These are phyloP conservation scores for Ethmia dodecea DNA, from an alignment of 2,888 invertebrate species.

Conservation along the genomic window DNA sequence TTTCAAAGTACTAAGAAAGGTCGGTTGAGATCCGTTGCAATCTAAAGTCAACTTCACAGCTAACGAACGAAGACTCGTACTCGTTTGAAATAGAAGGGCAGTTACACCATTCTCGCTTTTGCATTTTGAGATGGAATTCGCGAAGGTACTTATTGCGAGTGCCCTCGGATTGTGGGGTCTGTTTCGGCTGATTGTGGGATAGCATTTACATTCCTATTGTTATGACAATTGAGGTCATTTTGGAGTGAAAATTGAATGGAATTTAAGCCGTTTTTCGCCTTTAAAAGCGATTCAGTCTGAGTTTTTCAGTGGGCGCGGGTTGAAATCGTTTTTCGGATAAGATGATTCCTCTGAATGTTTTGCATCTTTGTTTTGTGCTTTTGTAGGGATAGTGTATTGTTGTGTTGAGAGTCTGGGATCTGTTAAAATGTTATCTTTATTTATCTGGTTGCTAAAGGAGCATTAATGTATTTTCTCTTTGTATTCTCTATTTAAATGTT, in stretches of 20 bases:
- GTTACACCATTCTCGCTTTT: constrained; percentile 34
- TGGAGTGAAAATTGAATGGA: constrained; percentile 16
- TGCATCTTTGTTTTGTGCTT: constrained; percentile 31
- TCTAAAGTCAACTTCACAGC: constrained; percentile 34
- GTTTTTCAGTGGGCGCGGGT: constrained; percentile 25
- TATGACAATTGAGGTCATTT: constrained; percentile 28
- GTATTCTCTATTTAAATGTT: too few relatives aligned
- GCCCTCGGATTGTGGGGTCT: constrained; percentile 23
- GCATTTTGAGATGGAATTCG: constrained; percentile 29
- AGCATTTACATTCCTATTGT: constrained; percentile 35
- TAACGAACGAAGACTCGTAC: constrained; percentile 36
- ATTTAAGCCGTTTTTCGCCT: constrained; percentile 24
- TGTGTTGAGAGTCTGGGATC: constrained; percentile 1
- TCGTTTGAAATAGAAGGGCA: constrained; percentile 28
- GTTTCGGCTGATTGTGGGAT: constrained; percentile 14
- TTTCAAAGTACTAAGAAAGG: constrained; percentile 15
- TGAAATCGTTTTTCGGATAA: constrained; percentile 45
- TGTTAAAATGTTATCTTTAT: too few relatives aligned
- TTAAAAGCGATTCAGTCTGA: constrained; percentile 6
- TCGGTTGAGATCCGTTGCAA: constrained; percentile 21
- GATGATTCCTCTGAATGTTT: constrained; percentile 34
- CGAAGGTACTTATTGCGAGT: constrained; percentile 35
- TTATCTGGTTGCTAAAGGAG: too few relatives aligned
- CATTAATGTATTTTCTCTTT: too few relatives aligned
- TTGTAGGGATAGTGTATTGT: constrained; percentile 18